phyloP scores from a whole-genome alignment of 2,888 invertebrate species.

The Timandra comae region DNA sequence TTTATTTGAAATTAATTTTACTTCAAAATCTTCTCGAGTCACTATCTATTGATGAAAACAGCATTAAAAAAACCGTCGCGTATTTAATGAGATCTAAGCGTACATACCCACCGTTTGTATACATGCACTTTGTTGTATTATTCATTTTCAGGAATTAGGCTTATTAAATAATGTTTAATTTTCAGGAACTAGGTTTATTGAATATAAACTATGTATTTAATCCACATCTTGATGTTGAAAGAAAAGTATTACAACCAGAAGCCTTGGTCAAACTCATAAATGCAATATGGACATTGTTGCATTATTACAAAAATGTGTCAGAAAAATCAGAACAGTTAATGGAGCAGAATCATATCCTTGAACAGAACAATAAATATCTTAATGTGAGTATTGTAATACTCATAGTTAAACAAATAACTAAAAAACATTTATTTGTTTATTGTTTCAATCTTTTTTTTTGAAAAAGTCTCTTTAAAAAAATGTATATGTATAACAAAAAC shows the following conservation, averaged over 20 bases:
- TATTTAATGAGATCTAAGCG: too few species aligned
- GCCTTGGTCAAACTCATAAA: conserved; percentile 59
- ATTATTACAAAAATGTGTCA: conserved; percentile 46
- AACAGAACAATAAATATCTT: conserved; percentile 56
- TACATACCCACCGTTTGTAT: too few species aligned
- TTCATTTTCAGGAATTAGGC: too few species aligned
- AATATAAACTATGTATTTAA: conserved; percentile 61
- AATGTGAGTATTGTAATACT: too few species aligned
- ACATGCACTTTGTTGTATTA: too few species aligned
- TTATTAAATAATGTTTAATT: conserved; percentile 9
- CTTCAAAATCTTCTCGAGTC: too few species aligned
- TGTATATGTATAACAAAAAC: conserved; percentile 1
- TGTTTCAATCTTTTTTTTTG: too few species aligned
- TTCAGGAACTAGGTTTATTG: conserved; percentile 56
- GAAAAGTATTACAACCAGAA: conserved; percentile 37
- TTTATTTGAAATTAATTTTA: too few species aligned
- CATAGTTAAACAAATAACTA: too few species aligned
- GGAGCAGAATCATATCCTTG: conserved; percentile 56
- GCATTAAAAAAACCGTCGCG: too few species aligned
- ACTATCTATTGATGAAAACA: too few species aligned
- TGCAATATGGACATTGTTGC: conserved; percentile 52
- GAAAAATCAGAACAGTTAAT: conserved; percentile 44
- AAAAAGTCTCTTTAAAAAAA: neutral
- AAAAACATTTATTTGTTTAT: too few species aligned
- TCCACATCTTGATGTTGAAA: conserved; percentile 50